Base-by-base conservation (phyloP, 2,797 vertebrate genomes). In the Echeneis naucrates region DNA sequence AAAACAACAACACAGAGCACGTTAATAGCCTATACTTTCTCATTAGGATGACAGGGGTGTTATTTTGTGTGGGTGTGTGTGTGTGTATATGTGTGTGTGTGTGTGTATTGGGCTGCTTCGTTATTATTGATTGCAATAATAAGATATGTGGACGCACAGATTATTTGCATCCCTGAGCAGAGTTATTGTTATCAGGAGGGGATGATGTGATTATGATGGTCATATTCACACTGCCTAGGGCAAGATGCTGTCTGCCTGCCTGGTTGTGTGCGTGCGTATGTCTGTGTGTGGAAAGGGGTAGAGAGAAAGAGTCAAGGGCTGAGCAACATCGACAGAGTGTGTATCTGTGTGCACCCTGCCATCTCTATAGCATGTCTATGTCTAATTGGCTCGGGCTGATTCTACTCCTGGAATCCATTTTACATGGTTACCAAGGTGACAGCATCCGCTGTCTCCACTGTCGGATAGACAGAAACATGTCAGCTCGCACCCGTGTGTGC, bases 71-170 rank as follows among this genome's bases (percentile, higher is more conserved):
- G 48, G 51, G 26, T 40, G 58, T 59, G 67, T 69, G 44, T 27
- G 30, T 57, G 44, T 37, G 53, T 62, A 52, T 48, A 27, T 35
- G 47, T 61, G 57, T 50, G 37, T 62, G 44, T 60, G 50, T 62
- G 58, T 69, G 73, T 80, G 80, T 85, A 27, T 82, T 60, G 66
- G 69, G 64, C 54, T 75, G 60, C 80, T 84, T 88, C 73, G 52
- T 80, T 85, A 90, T 94, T 94, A 94, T 93, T 93, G 94, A 94
- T 94, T 93, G 90, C 80, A 89, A 92, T 93, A 92, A 93, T 94
- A 92, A 90, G 91, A 94, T 88, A 92, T 88, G 89, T 91, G 91
- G 90, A 92, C 90, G 76, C 91, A 88, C 87, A 81, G 86, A 94
- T 94, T 92, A 93, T 93, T 94, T 94, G 92, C 92, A 93, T 94